phyloP scores from a whole-genome alignment of 2,888 invertebrate genomes.

The Drosophila atripex region DNA sequence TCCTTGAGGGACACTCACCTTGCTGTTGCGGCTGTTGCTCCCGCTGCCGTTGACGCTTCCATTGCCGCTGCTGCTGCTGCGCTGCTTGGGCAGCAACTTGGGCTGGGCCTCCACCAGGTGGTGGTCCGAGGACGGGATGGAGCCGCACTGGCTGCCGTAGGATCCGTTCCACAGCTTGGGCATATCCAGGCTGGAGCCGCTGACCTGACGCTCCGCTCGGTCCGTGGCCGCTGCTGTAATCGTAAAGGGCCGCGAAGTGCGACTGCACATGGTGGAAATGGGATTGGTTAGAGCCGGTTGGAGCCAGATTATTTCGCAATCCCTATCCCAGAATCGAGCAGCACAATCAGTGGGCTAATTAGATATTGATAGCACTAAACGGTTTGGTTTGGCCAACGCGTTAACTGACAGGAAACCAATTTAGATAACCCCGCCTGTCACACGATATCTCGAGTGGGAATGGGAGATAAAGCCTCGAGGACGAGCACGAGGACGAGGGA shows the following conservation, averaged over 20 bases:
- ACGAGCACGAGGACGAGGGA: constrained; percentile 3
- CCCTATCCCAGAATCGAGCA: constrained; percentile 39
- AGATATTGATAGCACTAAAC: constrained; percentile 68
- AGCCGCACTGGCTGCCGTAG: constrained; percentile 50
- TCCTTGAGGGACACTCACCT: constrained; percentile 60
- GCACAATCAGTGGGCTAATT: constrained; percentile 70
- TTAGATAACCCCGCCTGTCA: constrained; percentile 57
- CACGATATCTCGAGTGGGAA: constrained; percentile 48
- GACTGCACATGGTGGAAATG: constrained; percentile 39
- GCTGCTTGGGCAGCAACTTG: constrained; percentile 64
- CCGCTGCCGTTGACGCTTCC: constrained; percentile 55
- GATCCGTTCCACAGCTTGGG: constrained; percentile 69
- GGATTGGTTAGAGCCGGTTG: constrained; percentile 15
- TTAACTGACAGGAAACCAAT: constrained; percentile 37
- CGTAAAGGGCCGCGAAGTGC: constrained; percentile 66
- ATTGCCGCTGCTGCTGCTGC: constrained; percentile 56
- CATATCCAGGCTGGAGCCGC: constrained; percentile 57
- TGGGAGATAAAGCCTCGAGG: background rate
- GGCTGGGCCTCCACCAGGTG: constrained; percentile 74
- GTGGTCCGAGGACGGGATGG: constrained; percentile 66
- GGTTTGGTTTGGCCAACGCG: constrained; percentile 27
- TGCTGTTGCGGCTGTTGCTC: constrained; percentile 57
- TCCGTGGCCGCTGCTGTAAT: constrained; percentile 40
- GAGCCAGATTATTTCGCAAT: constrained; percentile 57
- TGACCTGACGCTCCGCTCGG: constrained; percentile 1